Conservation (phyloP, 2,888 invertebrate species). For the Colletes collaris region DNA sequence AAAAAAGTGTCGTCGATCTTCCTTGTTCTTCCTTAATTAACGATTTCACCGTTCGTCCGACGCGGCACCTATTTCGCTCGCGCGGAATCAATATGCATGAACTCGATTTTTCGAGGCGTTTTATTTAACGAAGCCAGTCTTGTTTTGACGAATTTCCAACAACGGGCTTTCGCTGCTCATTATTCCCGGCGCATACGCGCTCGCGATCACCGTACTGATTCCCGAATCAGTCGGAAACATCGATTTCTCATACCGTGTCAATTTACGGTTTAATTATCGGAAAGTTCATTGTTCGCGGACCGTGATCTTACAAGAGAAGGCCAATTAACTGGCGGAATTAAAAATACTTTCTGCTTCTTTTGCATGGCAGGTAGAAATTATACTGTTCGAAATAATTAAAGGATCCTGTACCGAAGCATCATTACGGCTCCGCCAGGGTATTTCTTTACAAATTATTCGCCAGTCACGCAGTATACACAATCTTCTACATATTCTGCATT, state of each 20-base stretch:
- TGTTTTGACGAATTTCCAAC: slow-evolving; percentile 54
- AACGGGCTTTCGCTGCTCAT: slow-evolving; percentile 65
- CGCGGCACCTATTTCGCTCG: slow-evolving; percentile 30
- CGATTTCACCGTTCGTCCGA: slow-evolving; percentile 15
- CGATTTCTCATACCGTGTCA: slow-evolving; percentile 50
- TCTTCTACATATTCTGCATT: too few relatives aligned
- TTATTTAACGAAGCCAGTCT: slow-evolving; percentile 38
- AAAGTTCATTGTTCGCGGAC: slow-evolving; percentile 11
- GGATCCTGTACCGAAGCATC: neutral
- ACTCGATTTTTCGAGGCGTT: slow-evolving; percentile 17
- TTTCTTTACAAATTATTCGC: too few relatives aligned
- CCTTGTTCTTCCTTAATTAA: slow-evolving; percentile 13
- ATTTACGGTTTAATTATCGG: neutral
- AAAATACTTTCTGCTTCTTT: neutral
- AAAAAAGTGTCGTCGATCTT: slow-evolving; percentile 2
- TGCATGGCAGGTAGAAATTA: neutral
- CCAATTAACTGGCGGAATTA: slow-evolving; percentile 29
- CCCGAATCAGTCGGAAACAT: slow-evolving; percentile 44
- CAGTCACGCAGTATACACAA: too few relatives aligned
- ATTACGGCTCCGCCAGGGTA: too few relatives aligned
- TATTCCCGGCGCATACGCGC: slow-evolving; percentile 59
- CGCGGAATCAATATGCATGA: slow-evolving; percentile 51
- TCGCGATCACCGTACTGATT: slow-evolving; percentile 63
- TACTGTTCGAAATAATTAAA: slow-evolving; percentile 16
- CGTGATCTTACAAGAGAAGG: neutral